Evolutionary conservation across 2,113 vertebrate species (phyloP).

Genomic region (Dipodomys stephensi): DNA sequence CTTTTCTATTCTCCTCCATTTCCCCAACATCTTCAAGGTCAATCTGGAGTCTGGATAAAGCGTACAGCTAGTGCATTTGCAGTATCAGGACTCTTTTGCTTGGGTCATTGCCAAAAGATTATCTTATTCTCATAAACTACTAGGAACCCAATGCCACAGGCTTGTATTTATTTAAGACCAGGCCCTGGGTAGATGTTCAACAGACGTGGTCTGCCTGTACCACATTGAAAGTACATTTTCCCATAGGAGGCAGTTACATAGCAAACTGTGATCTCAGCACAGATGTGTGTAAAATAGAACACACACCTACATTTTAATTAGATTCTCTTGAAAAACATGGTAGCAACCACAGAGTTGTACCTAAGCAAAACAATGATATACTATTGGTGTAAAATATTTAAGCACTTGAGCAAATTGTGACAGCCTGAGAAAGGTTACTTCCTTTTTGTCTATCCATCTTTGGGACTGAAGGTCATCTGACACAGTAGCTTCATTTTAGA

Average conservation of each 20-base stretch:
- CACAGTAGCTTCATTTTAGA: not conserved
- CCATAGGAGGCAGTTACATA: not conserved
- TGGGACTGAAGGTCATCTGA: not conserved
- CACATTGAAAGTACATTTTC: not conserved
- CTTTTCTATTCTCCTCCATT: too few species aligned
- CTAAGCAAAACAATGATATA: constrained; percentile 6
- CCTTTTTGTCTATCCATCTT: not conserved
- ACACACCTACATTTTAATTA: not conserved
- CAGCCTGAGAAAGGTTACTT: constrained; percentile 8
- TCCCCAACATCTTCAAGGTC: not conserved
- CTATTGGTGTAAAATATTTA: constrained; percentile 28
- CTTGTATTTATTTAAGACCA: not conserved
- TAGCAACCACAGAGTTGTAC: not conserved
- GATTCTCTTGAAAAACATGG: not conserved
- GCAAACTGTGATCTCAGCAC: not conserved
- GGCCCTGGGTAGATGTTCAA: not conserved
- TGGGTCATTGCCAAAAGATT: not conserved
- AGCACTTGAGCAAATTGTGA: not conserved
- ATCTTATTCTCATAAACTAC: not conserved
- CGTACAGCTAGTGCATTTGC: not conserved
- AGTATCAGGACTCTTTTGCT: not conserved
- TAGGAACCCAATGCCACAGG: not conserved
- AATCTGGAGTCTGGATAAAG: not conserved
- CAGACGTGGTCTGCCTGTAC: not conserved
- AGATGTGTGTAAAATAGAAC: not conserved